Conservation (phyloP, 2,888 invertebrate species). For the Drosophila anomelani region DNA sequence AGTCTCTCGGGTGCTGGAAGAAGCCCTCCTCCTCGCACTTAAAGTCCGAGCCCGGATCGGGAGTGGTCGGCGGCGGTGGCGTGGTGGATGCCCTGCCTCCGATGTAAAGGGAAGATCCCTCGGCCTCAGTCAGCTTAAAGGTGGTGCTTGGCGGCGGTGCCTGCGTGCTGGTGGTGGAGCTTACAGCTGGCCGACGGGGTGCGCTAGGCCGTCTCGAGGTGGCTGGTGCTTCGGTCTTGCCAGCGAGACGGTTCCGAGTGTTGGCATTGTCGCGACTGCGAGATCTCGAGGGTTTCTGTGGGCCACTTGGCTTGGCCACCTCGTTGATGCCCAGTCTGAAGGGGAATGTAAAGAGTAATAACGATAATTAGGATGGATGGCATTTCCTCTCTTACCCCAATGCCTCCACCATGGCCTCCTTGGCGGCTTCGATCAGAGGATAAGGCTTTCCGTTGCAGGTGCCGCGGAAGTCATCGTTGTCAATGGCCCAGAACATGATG, state of each 20-base stretch:
- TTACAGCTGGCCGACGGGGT: slow-evolving; percentile 45
- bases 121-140: slow-evolving; percentile 75
- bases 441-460: slow-evolving; percentile 93
- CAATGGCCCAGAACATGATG: slow-evolving; percentile 89
- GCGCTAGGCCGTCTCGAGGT: slow-evolving; percentile 49
- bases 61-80: slow-evolving; percentile 91
- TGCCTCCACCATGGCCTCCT: slow-evolving; percentile 90
- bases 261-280: slow-evolving; percentile 77
- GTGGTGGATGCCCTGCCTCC: slow-evolving; percentile 86
- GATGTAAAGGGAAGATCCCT: slow-evolving; percentile 79
- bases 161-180: slow-evolving; percentile 54
- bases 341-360: neutral
- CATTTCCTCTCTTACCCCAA: slow-evolving; percentile 86
- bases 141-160: slow-evolving; percentile 78
- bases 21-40: slow-evolving; percentile 97
- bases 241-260: slow-evolving; percentile 67
- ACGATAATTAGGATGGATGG: neutral
- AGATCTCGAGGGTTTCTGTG: slow-evolving; percentile 80
- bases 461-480: slow-evolving; percentile 98
- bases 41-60: slow-evolving; percentile 94
- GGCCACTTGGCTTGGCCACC: slow-evolving; percentile 78
- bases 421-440: slow-evolving; percentile 95
- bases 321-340: slow-evolving; percentile 82
- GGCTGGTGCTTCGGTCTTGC: slow-evolving; percentile 62
- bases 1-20: slow-evolving; percentile 95